phyloP scores from a whole-genome alignment of 53 echinoderm and acorn worm species.

The Arbacia lixula region DNA sequence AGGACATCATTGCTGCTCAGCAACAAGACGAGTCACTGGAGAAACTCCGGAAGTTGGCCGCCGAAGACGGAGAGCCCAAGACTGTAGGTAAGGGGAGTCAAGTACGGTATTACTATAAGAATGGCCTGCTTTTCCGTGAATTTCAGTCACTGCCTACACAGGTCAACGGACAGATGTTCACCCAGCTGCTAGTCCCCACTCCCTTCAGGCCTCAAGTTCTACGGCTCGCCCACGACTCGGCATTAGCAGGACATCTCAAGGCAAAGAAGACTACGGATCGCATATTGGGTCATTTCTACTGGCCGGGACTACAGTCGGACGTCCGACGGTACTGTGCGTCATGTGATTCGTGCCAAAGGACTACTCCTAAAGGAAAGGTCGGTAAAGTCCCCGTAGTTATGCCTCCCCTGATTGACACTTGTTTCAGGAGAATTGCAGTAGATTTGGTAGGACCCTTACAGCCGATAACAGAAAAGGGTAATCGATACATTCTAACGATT shows the following conservation, averaged over 20 bases:
- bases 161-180: constrained; percentile 4
- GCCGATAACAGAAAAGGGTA: constrained; percentile 37
- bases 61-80: neutral
- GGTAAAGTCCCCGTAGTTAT: constrained; percentile 53
- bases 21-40: constrained; percentile 11
- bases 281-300: constrained; percentile 49
- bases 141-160: constrained; percentile 6
- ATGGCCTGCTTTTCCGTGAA: constrained; percentile 17
- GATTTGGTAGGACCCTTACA: constrained; percentile 57
- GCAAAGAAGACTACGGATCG: constrained; percentile 61
- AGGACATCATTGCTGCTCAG: constrained; percentile 33
- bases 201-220: constrained; percentile 35
- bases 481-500: constrained; percentile 30
- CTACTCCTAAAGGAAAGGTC: constrained; percentile 47
- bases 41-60: constrained; percentile 7
- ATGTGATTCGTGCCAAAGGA: constrained; percentile 27
- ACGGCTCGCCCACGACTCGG: constrained; percentile 60
- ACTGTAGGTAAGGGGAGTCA: neutral
- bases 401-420: constrained; percentile 51
- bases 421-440: constrained; percentile 48
- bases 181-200: constrained; percentile 55
- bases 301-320: constrained; percentile 58
- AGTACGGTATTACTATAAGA: neutral
- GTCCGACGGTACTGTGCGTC: constrained; percentile 22
- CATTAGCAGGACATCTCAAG: constrained; percentile 56